Evolutionary conservation across 2,113 vertebrate species (phyloP).

Genomic region (Sturnira hondurensis): DNA sequence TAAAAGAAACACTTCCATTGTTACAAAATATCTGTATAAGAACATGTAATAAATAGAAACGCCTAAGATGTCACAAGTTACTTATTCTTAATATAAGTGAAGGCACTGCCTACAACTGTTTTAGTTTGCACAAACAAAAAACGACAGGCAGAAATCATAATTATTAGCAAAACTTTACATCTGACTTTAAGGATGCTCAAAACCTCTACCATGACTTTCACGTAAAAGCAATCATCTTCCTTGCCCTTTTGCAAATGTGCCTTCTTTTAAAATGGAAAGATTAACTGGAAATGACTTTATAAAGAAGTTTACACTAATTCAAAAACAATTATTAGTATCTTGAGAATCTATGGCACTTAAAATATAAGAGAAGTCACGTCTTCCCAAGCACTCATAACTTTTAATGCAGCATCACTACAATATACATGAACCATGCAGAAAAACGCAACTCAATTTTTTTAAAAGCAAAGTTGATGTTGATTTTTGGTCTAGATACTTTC

Average conservation of each 20-base stretch:
- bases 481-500: neutral
- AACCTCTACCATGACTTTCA: neutral
- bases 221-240: neutral
- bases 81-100: neutral
- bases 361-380: neutral
- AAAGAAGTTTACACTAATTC: neutral
- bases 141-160: neutral
- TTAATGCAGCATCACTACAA: neutral
- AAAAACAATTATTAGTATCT: neutral
- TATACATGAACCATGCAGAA: neutral
- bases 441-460: neutral
- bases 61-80: neutral
- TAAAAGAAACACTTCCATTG: neutral
- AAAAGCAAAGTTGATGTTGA: neutral
- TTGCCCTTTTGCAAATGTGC: neutral
- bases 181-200: neutral
- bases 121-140: slow-evolving; percentile 24
- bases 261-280: slow-evolving; percentile 6
- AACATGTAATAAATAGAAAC: neutral
- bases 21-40: neutral
- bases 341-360: neutral
- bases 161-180: neutral
- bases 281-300: neutral
- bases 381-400: neutral
- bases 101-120: neutral